These are phyloP conservation scores for Lophura nycthemera DNA, from an alignment of 2,113 vertebrate species.

Conservation along the genomic window DNA sequence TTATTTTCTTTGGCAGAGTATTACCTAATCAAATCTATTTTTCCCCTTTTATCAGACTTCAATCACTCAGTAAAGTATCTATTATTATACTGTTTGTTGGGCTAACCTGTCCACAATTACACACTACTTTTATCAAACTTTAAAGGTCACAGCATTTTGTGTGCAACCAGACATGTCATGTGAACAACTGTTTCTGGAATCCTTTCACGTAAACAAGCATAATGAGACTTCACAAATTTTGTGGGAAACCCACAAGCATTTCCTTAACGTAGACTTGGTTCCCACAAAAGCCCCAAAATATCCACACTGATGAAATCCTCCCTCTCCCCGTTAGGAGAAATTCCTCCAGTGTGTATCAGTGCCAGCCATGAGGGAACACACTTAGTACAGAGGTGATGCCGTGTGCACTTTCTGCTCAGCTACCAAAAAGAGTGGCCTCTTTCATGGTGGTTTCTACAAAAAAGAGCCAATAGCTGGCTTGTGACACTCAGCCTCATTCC, in stretches of 20 bases:
- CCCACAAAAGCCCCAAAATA: neutral
- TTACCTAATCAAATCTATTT: slow-evolving; percentile 27
- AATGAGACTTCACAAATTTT: slow-evolving; percentile 48
- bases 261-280: neutral
- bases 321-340: neutral
- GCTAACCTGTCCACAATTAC: slow-evolving; percentile 6
- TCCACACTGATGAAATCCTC: neutral
- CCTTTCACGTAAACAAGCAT: slow-evolving; percentile 58
- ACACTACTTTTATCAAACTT: neutral
- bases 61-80: slow-evolving; percentile 47
- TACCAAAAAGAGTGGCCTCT: neutral
- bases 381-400: neutral
- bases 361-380: neutral
- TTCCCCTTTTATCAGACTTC: slow-evolving; percentile 17
- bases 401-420: neutral
- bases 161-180: slow-evolving; percentile 18
- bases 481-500: neutral
- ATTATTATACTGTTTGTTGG: slow-evolving; percentile 40
- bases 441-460: neutral
- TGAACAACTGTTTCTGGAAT: slow-evolving; percentile 45
- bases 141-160: slow-evolving; percentile 43
- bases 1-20: slow-evolving; percentile 9
- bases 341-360: neutral
- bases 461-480: neutral
- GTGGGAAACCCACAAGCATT: slow-evolving; percentile 50